These are phyloP conservation scores for Proisotoma minuta DNA, from an alignment of 2,888 invertebrate species.

Conservation along the genomic window DNA sequence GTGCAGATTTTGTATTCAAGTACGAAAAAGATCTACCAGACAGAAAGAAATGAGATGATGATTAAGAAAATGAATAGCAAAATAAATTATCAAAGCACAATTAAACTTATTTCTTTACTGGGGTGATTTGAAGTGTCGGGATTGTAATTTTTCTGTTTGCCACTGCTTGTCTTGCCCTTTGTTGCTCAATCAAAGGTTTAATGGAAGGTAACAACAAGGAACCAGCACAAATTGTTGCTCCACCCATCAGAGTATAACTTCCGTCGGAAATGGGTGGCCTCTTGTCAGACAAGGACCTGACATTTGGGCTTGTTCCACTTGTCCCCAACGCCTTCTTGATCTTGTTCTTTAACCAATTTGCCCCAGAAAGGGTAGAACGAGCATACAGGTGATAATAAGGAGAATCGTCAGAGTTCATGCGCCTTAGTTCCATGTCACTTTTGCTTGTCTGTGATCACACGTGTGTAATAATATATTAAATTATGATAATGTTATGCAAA, in stretches of 20 bases:
- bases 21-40: too few species aligned
- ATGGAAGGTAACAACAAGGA: conserved; percentile 40
- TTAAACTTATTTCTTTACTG: conserved; percentile 31
- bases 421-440: conserved; percentile 32
- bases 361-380: conserved; percentile 37
- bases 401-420: conserved; percentile 31
- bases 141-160: conserved; percentile 34
- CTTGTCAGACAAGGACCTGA: conserved; percentile 22
- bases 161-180: conserved; percentile 19
- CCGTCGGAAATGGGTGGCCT: conserved; percentile 23
- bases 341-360: conserved; percentile 45
- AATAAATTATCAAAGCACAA: too few species aligned
- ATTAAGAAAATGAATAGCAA: too few species aligned
- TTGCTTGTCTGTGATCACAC: conserved; percentile 22
- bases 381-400: conserved; percentile 41
- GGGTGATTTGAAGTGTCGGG: conserved; percentile 42
- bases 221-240: conserved; percentile 40
- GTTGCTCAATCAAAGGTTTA: conserved; percentile 39
- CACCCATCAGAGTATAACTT: conserved; percentile 29
- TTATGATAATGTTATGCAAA: background rate
- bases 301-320: conserved; percentile 23
- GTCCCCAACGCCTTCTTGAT: conserved; percentile 42
- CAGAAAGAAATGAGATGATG: too few species aligned
- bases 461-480: background rate
- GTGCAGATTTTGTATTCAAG: too few species aligned